These are phyloP conservation scores for Terrapene triunguis DNA, from an alignment of 2,113 vertebrate species.

Conservation along the genomic window DNA sequence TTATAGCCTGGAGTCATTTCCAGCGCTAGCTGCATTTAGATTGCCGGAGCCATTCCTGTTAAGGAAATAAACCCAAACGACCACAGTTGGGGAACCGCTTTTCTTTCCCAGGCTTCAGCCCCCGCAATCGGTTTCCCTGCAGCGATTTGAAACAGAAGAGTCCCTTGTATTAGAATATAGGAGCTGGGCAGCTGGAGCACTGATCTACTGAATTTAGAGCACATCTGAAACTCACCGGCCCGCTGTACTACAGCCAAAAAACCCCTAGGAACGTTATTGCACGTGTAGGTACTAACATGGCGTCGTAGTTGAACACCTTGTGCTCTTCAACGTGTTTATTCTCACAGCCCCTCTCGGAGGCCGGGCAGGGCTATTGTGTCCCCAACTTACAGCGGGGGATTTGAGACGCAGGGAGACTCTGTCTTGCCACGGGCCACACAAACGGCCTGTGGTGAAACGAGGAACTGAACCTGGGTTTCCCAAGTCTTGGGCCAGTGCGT, in stretches of 20 bases:
- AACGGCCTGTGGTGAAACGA: not conserved
- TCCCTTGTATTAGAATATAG: not conserved
- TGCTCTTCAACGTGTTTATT: not conserved
- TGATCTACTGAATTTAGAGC: not conserved
- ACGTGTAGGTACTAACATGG: not conserved
- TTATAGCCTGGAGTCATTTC: not conserved
- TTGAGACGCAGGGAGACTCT: not conserved
- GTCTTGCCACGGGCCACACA: not conserved
- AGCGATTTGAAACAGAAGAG: not conserved
- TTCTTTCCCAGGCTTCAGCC: not conserved
- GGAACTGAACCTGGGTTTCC: not conserved
- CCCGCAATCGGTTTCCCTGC: not conserved
- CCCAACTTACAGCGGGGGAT: not conserved
- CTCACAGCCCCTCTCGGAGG: not conserved
- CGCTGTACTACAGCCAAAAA: not conserved
- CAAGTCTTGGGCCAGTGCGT: not conserved
- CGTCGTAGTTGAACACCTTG: accelerated
- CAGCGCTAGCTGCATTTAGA: not conserved
- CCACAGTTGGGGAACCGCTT: not conserved
- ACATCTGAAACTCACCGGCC: not conserved
- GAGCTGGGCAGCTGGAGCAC: not conserved
- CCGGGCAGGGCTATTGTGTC: not conserved
- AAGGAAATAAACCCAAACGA: not conserved
- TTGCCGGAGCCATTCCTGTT: not conserved
- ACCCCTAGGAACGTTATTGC: not conserved